Percentiles rank a stretch among this genome's conserved stretches.
These are phyloP conservation scores for Cryptotis parvus DNA, from an alignment of 2,113 vertebrate species.

Conservation along the genomic window DNA sequence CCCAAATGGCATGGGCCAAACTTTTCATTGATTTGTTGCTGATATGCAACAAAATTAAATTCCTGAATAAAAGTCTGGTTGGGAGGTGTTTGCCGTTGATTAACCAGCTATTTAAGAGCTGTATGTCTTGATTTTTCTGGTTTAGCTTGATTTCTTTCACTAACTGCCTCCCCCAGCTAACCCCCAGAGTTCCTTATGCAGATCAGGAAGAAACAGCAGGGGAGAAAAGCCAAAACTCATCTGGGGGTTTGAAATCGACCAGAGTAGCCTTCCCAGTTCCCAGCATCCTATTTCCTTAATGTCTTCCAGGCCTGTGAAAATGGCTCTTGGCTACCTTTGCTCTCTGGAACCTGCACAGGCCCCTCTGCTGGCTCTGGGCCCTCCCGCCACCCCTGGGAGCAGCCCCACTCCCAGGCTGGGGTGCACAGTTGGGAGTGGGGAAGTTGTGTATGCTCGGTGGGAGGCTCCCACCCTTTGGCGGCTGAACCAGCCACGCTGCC, in stretches of 20 bases:
- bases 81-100: background rate
- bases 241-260: background rate
- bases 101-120: background rate
- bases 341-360: background rate
- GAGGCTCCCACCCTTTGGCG: slow-evolving; percentile 1
- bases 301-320: slow-evolving; percentile 22
- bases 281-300: background rate
- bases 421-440: background rate
- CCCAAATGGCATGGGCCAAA: background rate
- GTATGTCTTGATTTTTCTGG: background rate
- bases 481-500: background rate
- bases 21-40: slow-evolving; percentile 30
- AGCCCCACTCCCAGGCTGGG: background rate
- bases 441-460: background rate
- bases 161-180: background rate
- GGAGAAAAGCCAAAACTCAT: slow-evolving; percentile 22
- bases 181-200: slow-evolving; percentile 13
- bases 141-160: background rate
- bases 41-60: background rate
- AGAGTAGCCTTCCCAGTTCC: background rate
- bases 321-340: background rate
- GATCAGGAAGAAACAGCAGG: slow-evolving; percentile 47
- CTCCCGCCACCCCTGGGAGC: background rate
- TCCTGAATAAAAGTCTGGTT: background rate
- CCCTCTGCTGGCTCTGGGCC: background rate